Evolutionary conservation across 1,140 invertebrate species (phyloP).

Genomic region (Asobara japonica): DNA sequence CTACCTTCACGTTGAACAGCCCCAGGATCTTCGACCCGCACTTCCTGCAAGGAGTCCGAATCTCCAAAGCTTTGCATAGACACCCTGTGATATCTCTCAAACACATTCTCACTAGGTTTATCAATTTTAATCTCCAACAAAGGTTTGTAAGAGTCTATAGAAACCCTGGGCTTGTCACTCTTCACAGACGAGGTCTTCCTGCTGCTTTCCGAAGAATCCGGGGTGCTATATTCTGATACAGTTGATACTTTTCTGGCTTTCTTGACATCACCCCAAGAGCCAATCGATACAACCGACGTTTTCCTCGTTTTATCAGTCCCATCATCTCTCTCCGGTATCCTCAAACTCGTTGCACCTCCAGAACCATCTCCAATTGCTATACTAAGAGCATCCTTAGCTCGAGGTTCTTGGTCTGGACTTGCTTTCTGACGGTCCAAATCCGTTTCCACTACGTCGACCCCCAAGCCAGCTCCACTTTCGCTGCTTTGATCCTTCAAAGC

Average conservation of each 20-base stretch:
- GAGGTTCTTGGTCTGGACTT: too few species aligned
- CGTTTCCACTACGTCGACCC: background rate
- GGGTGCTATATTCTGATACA: conserved; percentile 19
- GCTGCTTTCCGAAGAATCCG: conserved; percentile 21
- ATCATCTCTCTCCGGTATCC: background rate
- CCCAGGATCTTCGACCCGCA: conserved; percentile 22
- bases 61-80: conserved; percentile 23
- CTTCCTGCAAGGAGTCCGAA: conserved; percentile 31
- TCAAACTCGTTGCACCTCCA: background rate
- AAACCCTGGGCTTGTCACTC: conserved; percentile 42
- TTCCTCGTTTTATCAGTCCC: conserved; percentile 23
- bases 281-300: conserved; percentile 30
- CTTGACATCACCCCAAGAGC: conserved; percentile 31
- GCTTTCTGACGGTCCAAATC: too few species aligned
- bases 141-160: conserved; percentile 45
- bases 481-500: conserved; percentile 1
- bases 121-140: conserved; percentile 45
- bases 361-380: background rate
- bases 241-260: conserved; percentile 39
- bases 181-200: conserved; percentile 34
- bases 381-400: background rate
- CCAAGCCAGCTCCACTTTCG: background rate
- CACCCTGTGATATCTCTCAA: conserved; percentile 39
- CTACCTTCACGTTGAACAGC: background rate
- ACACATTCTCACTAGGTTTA: conserved; percentile 42